A percentile compares a stretch with the other conserved stretches of the same genome.
These are phyloP conservation scores for Lepidostoma basale DNA, from an alignment of 1,140 invertebrate genomes.

Conservation along the genomic window DNA sequence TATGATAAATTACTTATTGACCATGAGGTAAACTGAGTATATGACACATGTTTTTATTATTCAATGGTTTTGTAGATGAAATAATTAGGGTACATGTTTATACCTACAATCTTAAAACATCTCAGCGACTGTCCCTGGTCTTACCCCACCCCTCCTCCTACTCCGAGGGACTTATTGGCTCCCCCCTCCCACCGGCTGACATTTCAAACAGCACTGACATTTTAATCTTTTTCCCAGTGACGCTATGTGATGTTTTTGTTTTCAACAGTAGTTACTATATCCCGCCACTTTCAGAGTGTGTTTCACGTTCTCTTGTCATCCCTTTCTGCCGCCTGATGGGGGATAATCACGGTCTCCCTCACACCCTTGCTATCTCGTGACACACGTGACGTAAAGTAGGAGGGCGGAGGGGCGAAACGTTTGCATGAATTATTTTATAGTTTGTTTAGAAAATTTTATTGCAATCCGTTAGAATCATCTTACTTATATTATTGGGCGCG, in stretches of 20 bases:
- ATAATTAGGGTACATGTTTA: too few species aligned
- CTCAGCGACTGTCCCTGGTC: too few species aligned
- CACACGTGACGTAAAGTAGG: neutral
- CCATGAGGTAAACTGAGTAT: too few species aligned
- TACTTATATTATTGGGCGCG: too few species aligned
- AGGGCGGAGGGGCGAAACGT: neutral
- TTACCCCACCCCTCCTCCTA: neutral
- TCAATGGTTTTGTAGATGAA: too few species aligned
- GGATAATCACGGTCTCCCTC: neutral
- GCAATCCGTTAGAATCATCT: too few species aligned
- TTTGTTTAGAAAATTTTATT: neutral
- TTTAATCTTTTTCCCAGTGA: constrained; percentile 47
- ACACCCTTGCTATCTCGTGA: neutral
- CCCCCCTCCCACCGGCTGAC: constrained; percentile 34
- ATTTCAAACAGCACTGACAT: constrained; percentile 47
- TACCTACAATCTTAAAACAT: too few species aligned
- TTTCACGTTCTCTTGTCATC: constrained; percentile 10
- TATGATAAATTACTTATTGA: too few species aligned
- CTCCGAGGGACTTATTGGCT: constrained; percentile 27
- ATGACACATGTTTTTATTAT: too few species aligned
- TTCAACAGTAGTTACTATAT: constrained; percentile 38
- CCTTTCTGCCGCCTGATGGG: constrained; percentile 8
- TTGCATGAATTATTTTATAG: neutral
- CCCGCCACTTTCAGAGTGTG: constrained; percentile 7
- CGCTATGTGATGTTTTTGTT: constrained; percentile 42